A percentile compares a stretch with the other conserved stretches of the same genome.
Conservation (phyloP, 2,113 vertebrate species). For the Oncorhynchus gorbuscha region DNA sequence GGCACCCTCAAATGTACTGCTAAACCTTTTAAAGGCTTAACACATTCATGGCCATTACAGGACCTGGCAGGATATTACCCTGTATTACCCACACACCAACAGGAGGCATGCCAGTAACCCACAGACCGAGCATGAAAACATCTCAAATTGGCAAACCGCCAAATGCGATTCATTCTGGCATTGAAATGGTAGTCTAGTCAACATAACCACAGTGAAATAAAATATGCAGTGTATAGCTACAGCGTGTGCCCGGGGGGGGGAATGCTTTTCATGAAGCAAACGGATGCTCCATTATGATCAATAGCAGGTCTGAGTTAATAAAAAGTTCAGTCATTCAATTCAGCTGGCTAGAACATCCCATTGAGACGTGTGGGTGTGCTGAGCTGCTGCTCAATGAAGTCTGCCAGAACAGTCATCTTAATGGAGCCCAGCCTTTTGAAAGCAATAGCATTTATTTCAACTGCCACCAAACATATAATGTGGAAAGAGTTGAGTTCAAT, state of each 20-base stretch:
- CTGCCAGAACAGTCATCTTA: neutral
- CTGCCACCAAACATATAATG: too few species aligned
- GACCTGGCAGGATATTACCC: conserved; percentile 27
- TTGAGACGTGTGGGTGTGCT: conserved; percentile 16
- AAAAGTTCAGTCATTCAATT: conserved; percentile 33
- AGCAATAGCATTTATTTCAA: too few species aligned
- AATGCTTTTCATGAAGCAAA: conserved; percentile 39
- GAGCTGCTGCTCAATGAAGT: neutral
- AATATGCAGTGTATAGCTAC: conserved; percentile 5
- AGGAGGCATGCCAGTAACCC: neutral
- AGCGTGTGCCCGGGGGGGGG: conserved; percentile 18
- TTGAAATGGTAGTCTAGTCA: neutral
- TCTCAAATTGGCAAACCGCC: neutral
- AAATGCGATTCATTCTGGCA: neutral
- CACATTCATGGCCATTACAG: conserved; percentile 30
- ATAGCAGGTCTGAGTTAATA: conserved; percentile 35
- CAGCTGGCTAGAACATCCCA: conserved; percentile 15
- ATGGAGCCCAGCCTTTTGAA: too few species aligned
- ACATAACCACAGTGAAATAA: neutral
- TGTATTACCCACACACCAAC: conserved; percentile 4
- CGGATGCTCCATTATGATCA: conserved; percentile 37
- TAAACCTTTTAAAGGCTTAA: conserved; percentile 45
- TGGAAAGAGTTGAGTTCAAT: too few species aligned
- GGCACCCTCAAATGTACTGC: conserved; percentile 38
- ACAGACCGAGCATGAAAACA: neutral